These are phyloP conservation scores for Heterocephalus glaber DNA, from an alignment of 2,113 vertebrate species.

Conservation along the genomic window DNA sequence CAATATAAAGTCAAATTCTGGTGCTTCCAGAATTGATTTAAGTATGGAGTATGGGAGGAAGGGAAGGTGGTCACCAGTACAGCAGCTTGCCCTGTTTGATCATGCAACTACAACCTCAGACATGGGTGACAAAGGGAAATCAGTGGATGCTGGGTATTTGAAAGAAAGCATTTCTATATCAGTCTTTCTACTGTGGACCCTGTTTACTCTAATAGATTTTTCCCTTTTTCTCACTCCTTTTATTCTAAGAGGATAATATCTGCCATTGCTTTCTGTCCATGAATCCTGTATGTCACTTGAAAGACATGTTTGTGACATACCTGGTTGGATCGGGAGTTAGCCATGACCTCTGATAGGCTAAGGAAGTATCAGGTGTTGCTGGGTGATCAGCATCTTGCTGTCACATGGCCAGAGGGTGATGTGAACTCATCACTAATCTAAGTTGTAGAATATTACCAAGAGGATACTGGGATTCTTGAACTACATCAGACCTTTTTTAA, in stretches of 20 bases:
- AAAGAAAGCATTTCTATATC: neutral
- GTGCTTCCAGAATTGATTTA: neutral
- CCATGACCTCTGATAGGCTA: neutral
- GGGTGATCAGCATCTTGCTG: neutral
- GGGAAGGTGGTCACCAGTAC: neutral
- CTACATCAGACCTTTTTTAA: constrained; percentile 3
- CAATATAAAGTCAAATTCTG: neutral
- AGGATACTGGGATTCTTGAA: neutral
- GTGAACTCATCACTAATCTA: neutral
- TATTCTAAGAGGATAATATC: constrained; percentile 6
- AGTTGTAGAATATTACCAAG: neutral
- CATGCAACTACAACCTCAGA: neutral
- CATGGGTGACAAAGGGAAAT: neutral
- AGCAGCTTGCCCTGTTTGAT: neutral
- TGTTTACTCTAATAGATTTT: neutral
- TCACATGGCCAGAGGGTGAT: neutral
- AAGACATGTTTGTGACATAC: neutral
- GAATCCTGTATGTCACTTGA: neutral
- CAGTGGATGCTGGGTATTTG: neutral
- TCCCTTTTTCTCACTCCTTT: neutral
- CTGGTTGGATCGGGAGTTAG: neutral
- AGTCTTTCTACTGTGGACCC: neutral
- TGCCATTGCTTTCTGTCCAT: neutral
- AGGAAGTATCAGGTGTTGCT: neutral
- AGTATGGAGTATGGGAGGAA: too few relatives aligned